Base-by-base conservation (phyloP, 2,888 invertebrate genomes). In the Arctia plantaginis region DNA sequence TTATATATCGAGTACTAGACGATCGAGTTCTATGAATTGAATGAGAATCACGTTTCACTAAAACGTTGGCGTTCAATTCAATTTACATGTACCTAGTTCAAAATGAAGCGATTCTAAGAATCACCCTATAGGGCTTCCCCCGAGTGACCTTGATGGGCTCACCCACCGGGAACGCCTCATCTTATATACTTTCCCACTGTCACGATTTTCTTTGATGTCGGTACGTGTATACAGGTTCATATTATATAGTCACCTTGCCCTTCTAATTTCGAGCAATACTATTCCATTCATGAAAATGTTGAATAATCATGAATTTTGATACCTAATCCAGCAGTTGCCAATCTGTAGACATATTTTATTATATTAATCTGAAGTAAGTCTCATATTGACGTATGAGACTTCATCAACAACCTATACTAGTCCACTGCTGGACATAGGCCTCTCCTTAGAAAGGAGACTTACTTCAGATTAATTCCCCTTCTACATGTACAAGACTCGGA, bases 121-220 rank as follows among this genome's bases (percentile, higher is more conserved):
- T 90, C 89, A 87, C 88, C 90, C 90, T 87, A 87, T 82, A 84
- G 88, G 90, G 90, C 77, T 91, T 92, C 87, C 90, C 90, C 88
- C 82, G 80, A 88, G 83, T 90, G 91, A 90, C 93, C 92, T 91
- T 92, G 91, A 89, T 85, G 87, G 83, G 91, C 89, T 92, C 91
- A 90, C 86, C 90, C 91, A 88, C 89, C 88, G 88, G 88, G 90
- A 85, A 87, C 89, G 88, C 86, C 87, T 85, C 87, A 88, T 90
- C 90, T 91, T 90, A 91, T 89, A 81, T 90, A 90, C 89, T 89
- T 88, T 88, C 89, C 88, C 87, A 89, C 87, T 90, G 90, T 88
- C 88, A 84, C 82, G 85, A 85, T 88, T 62, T 87, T 87, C 84
- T 84, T 82, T 84, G 80, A 83, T 83, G 85, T 82, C 81, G 80